phyloP scores from a whole-genome alignment of 2,888 invertebrate species.

The Flabesymbios commensalis region DNA sequence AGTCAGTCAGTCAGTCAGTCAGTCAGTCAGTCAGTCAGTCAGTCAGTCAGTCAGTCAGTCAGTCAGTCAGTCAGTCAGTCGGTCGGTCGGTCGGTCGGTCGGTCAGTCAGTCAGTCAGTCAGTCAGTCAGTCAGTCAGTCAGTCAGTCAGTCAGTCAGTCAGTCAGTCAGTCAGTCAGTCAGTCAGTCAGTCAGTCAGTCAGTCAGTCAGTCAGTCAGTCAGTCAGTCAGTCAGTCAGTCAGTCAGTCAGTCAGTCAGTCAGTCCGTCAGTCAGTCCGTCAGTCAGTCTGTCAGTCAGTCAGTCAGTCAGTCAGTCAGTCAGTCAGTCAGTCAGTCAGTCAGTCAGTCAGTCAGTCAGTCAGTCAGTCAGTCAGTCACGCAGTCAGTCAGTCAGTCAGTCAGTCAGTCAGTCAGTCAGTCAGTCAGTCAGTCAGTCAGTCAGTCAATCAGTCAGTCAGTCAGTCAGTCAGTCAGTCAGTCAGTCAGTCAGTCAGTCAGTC shows the following conservation, averaged over 20 bases:
- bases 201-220: constrained; percentile 18
- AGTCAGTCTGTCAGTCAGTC: constrained; percentile 36
- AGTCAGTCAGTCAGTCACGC: constrained; percentile 36
- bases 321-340: constrained; percentile 34
- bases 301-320: constrained; percentile 34
- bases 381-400: constrained; percentile 37
- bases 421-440: constrained; percentile 39
- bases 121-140: too few relatives aligned
- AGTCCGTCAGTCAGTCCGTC: constrained; percentile 34
- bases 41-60: too few relatives aligned
- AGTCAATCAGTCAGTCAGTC: too few relatives aligned
- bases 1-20: too few relatives aligned
- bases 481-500: constrained; percentile 38
- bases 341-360: constrained; percentile 34
- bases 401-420: constrained; percentile 39
- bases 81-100: too few relatives aligned
- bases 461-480: constrained; percentile 39
- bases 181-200: constrained; percentile 12
- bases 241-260: constrained; percentile 33
- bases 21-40: too few relatives aligned
- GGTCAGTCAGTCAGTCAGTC: too few relatives aligned
- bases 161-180: constrained; percentile 12
- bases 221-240: constrained; percentile 34
- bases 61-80: too few relatives aligned
- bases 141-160: constrained; percentile 14